Conservation (phyloP, 2,113 vertebrate genomes). For the Actenoides hombroni region DNA sequence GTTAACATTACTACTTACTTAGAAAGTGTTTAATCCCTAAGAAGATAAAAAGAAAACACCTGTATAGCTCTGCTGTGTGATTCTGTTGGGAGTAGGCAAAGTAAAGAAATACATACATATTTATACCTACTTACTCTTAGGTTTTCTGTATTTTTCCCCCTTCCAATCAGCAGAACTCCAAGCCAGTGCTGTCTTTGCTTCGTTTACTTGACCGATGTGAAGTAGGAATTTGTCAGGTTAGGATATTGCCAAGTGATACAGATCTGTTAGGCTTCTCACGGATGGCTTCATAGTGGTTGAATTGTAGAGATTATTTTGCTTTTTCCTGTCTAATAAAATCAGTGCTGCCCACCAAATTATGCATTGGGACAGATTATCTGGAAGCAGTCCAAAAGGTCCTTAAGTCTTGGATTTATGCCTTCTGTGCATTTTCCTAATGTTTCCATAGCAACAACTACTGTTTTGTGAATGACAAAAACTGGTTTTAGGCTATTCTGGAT, state of each 20-base stretch:
- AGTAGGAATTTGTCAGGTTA: background rate
- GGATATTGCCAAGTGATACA: background rate
- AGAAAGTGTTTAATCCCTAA: background rate
- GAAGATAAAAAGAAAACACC: background rate
- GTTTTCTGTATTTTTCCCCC: background rate
- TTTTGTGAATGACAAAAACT: background rate
- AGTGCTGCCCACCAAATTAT: background rate
- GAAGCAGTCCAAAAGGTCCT: background rate
- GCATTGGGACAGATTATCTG: background rate
- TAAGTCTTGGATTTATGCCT: background rate
- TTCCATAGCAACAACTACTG: background rate
- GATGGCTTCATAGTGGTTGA: background rate
- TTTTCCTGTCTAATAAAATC: conserved; percentile 7
- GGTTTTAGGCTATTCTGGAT: background rate
- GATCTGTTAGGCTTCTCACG: background rate
- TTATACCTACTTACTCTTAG: background rate
- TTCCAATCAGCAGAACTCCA: background rate
- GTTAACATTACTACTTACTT: background rate
- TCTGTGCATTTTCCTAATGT: background rate
- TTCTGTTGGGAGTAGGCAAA: background rate
- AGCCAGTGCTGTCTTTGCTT: background rate
- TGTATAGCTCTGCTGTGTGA: background rate
- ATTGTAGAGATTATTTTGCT: background rate
- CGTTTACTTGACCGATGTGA: background rate
- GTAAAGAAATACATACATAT: background rate